Evolutionary conservation across 64 coral and sea anemone genomes (phyloP), one percentile per base, ranked within the genome.

Genomic region (Hydrozoanthus tunicans): DNA sequence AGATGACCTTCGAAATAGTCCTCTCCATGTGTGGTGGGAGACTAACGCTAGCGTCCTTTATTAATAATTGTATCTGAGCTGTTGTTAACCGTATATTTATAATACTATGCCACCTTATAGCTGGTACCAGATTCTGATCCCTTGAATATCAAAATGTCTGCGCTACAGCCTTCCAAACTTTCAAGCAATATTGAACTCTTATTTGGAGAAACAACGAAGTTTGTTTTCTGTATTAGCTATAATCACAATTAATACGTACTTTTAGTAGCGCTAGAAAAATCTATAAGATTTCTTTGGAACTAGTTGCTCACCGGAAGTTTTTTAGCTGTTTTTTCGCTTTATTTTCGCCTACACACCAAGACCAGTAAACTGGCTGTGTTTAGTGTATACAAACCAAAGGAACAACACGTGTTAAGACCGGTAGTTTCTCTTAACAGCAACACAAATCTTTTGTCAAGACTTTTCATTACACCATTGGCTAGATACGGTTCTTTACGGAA

Each of bases 81-180:
- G 20, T 73, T 88, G 17, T 70, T 32, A 73, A 58, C 13, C 74
- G 73, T 61, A 88, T 27, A 43, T 59, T 55, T 72, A 60, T 7
- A 0, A 51, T 43, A 59, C 24, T 59, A 15, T 74, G 32, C 32
- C 32, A 43, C 32, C 32, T 27, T 7, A 86, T 26, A 59, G 58
- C 83, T 73, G 83, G 67, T 86, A 86, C 83, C 83, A 1, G 66
- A 73, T 12, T 52, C 73, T 61, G 5, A 62, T 26, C 24, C 26
- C 57, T 79, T 79, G 51, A 5, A n/a, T 56, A 62, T 7, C 23
- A 15, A 58, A 6, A 56, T 25, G 32, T 43, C 32, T 60, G 14
- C 12, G 14, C 59, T 5, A 43, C 10, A 51, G 0, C 9, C 14
- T 17, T 77, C 7, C 13, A 77, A 77, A 12, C 17, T 20, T 2